phyloP scores from a whole-genome alignment of 2,113 vertebrate genomes.

The Perca fluviatilis region DNA sequence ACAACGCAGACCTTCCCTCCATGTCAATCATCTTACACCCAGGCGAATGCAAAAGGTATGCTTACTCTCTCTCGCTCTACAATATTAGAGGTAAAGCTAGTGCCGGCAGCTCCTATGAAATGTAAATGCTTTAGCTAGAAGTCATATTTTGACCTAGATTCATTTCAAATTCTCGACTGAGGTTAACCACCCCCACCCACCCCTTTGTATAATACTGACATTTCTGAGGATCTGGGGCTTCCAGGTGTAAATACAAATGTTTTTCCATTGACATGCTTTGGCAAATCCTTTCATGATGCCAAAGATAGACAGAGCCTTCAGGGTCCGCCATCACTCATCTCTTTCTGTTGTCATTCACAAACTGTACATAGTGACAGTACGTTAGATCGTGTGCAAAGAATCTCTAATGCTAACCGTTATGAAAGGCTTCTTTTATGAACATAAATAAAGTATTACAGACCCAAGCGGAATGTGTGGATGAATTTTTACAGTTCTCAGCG shows the following conservation, averaged over 20 bases:
- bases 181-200: not conserved
- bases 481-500: too few species aligned
- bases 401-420: too few species aligned
- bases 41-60: not conserved
- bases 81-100: conserved; percentile 2
- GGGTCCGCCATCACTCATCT: too few species aligned
- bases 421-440: too few species aligned
- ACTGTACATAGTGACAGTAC: too few species aligned
- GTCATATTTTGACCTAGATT: conserved; percentile 55
- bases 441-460: too few species aligned
- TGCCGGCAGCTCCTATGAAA: conserved; percentile 10
- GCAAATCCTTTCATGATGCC: too few species aligned
- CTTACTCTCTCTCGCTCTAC: not conserved
- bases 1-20: conserved; percentile 42
- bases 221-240: conserved; percentile 5
- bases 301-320: too few species aligned
- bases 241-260: conserved; percentile 10
- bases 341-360: too few species aligned
- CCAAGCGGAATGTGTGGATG: too few species aligned
- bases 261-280: not conserved
- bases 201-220: not conserved
- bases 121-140: conserved; percentile 16
- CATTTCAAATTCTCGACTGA: conserved; percentile 24
- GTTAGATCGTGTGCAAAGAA: too few species aligned
- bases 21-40: conserved; percentile 32